A percentile compares a stretch with the other conserved stretches of the same genome.
Conservation (phyloP, 35 echinoderm and acorn worm genomes). For the Ophiothrix spiculata region DNA sequence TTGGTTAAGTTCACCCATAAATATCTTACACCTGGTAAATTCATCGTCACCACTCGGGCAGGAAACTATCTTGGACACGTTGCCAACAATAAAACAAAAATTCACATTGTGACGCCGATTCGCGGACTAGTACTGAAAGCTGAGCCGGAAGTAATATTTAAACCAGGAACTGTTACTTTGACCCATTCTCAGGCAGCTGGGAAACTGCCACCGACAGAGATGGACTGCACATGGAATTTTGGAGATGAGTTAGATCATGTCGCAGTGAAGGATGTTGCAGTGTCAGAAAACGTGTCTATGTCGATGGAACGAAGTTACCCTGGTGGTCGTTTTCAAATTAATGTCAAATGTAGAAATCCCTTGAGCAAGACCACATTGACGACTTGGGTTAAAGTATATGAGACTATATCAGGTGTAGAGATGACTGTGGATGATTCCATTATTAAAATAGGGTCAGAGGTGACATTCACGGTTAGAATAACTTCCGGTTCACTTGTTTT, state of each 20-base stretch:
- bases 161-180: conserved; percentile 7
- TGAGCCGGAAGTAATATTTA: not conserved
- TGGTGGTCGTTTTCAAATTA: conserved; percentile 7
- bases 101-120: conserved; percentile 15
- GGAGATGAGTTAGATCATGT: not conserved
- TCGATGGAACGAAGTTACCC: not conserved
- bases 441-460: conserved; percentile 7
- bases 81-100: not conserved
- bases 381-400: conserved; percentile 12
- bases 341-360: not conserved
- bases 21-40: not conserved
- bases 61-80: not conserved
- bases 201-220: conserved; percentile 9
- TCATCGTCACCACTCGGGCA: not conserved
- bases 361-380: not conserved
- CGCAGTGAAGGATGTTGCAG: not conserved
- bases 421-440: not conserved
- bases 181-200: not conserved
- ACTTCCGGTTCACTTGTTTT: not conserved
- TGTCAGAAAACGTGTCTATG: not conserved
- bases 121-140: not conserved
- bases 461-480: not conserved
- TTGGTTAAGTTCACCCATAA: not conserved
- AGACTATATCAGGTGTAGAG: not conserved
- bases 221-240: conserved; percentile 7